Percentiles rank a stretch among this genome's conserved stretches.
phyloP scores from a whole-genome alignment of 2,113 vertebrate species.

The Potamarius usumacintae region DNA sequence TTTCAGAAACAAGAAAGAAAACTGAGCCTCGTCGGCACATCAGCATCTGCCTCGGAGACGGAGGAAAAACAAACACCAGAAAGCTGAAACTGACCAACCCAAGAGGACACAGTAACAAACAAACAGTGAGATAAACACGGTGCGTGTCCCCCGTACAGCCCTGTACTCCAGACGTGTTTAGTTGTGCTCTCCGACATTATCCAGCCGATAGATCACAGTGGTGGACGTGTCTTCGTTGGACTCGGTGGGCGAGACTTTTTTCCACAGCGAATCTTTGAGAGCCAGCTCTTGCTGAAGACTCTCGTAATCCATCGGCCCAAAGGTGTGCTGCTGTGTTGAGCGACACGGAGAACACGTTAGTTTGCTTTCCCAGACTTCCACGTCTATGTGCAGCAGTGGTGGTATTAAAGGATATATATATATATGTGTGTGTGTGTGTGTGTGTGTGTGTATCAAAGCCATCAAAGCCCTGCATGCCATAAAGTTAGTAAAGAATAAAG shows the following conservation, averaged over 20 bases:
- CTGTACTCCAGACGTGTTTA: slow-evolving; percentile 28
- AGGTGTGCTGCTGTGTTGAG: slow-evolving; percentile 91
- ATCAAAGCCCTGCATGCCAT: background rate
- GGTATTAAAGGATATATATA: background rate
- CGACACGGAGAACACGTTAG: slow-evolving; percentile 91
- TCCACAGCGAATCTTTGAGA: slow-evolving; percentile 97
- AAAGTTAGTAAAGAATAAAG: background rate
- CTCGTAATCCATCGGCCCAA: slow-evolving; percentile 97
- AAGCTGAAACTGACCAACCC: background rate
- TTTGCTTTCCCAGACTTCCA: slow-evolving; percentile 56
- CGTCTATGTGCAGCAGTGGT: background rate
- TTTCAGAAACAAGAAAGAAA: background rate
- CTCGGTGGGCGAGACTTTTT: slow-evolving; percentile 91
- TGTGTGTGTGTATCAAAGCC: background rate
- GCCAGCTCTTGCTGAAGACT: slow-evolving; percentile 96
- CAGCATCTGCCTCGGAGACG: background rate
- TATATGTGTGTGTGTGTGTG: background rate
- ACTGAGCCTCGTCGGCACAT: background rate
- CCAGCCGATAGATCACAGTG: slow-evolving; percentile 99
- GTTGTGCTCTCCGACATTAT: slow-evolving; percentile 80
- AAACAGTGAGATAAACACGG: slow-evolving; percentile 21
- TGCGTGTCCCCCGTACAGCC: background rate
- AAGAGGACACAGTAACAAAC: background rate
- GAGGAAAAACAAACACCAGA: background rate
- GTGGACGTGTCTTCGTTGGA: slow-evolving; percentile 94